phyloP scores from a whole-genome alignment of 2,113 vertebrate genomes.

The Vanacampus margaritifer region DNA sequence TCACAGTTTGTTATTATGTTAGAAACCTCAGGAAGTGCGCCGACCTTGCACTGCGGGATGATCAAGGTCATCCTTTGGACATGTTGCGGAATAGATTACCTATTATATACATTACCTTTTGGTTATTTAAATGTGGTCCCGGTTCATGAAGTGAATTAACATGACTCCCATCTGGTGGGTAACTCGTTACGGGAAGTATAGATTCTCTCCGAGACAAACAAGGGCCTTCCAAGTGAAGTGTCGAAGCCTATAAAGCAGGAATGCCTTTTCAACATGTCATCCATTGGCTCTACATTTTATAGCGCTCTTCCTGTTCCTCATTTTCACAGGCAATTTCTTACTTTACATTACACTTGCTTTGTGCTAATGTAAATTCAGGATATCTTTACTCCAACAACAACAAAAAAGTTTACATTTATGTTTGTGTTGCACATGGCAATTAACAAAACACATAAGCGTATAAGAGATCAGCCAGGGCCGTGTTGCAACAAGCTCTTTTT shows the following conservation, averaged over 20 bases:
- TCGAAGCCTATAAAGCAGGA: slow-evolving; percentile 50
- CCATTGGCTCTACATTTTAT: slow-evolving; percentile 54
- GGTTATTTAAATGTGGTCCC: slow-evolving; percentile 23
- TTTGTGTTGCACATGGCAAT: slow-evolving; percentile 13
- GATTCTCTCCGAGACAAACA: slow-evolving; percentile 50
- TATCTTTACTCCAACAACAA: not conserved
- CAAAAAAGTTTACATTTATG: not conserved
- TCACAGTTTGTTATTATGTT: slow-evolving; percentile 13
- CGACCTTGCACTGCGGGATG: slow-evolving; percentile 10
- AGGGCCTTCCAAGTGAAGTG: slow-evolving; percentile 38
- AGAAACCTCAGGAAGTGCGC: slow-evolving; percentile 11
- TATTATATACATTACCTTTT: not conserved
- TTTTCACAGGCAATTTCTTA: slow-evolving; percentile 51
- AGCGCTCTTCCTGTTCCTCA: slow-evolving; percentile 47
- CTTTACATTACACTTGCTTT: slow-evolving; percentile 38
- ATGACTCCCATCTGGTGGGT: slow-evolving; percentile 43
- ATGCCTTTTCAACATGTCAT: slow-evolving; percentile 62
- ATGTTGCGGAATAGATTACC: slow-evolving; percentile 4
- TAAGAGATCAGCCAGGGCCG: too few relatives aligned
- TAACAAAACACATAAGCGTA: slow-evolving; percentile 3
- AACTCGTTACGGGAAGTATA: slow-evolving; percentile 30
- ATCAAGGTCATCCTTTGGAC: slow-evolving; percentile 5
- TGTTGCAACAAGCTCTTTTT: too few relatives aligned
- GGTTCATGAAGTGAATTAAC: slow-evolving; percentile 17
- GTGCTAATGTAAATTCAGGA: not conserved